Evolutionary conservation across 2,888 invertebrate species (phyloP), one percentile per base, ranked within the genome.

Genomic region (Alentia gelatinosa): DNA sequence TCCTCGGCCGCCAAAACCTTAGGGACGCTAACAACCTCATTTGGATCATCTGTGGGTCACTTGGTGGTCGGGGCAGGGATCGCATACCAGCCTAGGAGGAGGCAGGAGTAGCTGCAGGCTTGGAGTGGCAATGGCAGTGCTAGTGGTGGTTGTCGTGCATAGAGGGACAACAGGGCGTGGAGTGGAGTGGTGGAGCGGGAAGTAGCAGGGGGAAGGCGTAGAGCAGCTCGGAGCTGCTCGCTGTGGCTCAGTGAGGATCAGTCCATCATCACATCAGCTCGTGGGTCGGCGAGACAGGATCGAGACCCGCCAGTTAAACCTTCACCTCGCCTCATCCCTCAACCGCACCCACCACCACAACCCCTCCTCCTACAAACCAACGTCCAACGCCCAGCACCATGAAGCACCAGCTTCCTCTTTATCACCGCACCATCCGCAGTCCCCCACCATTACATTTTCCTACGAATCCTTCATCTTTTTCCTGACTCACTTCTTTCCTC

Each of bases 261-360:
- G 35, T 79, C 79, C 79, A 79, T 79, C 79, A 79, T 79, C 79
- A 26, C 79, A 79, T 79, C 79, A 79, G 79, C 74, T 33, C 30
- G 74, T 3, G 79, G 79, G 39, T 79, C 39, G 79, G 79, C 39
- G 39, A 39, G 79, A 39, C 23, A 39, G 39, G 79, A 79, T 79
- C 79, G 39, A 39, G 79, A 79, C 79, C 79, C 79, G 35, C 79
- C 37, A 79, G 79, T 79, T 79, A 79, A 79, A 79, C 79, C 86
- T 86, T 50, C 86, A 42, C 50, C 86, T 47, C 47, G 86, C n/a
- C 86, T 47, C 86, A 42, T 86, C 47, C 50, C 47, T 86, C 47
- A 86, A 5, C 26, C 42, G 5, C 42, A 12, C 33, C 42, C 79
- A 4, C 79, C 35, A 30, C 79, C 79, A 5, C 79, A 33, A 33